Base-by-base conservation (phyloP, 1,140 invertebrate genomes). In the Gryllus bimaculatus region DNA sequence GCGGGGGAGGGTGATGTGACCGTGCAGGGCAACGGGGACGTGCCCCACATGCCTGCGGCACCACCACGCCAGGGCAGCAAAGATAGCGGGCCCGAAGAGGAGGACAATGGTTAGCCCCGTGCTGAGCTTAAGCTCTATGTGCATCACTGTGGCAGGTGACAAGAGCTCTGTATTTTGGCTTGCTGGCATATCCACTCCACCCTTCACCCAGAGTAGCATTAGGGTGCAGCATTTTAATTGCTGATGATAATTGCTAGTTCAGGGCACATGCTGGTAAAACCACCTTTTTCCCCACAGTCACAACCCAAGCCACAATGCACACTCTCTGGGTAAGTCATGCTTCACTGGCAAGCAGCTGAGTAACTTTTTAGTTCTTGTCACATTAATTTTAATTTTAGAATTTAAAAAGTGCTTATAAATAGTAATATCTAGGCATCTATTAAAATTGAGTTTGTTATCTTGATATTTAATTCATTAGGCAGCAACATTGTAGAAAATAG, bases 21-120 rank as follows among this genome's bases (percentile, higher is more conserved):
- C 74, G 84, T 78, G 81, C 84, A 79, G 39, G 89, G 89, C 81
- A 92, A 92, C 85, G 91, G 90, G 73, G 90, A 91, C 78, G 85
- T 89, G 82, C 84, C 86, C 18, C 88, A 87, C 80, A 85, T 88
- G 12, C 91, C 91, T 66, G 86, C 90, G 80, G 82, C 90, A 75
- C 88, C 90, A 81, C 86, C 90, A 18, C 87, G 89, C 81, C 92
- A 93, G 83, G 89, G 91, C 81, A 90, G 89, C 80, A 89, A 89
- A 82, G 90, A 91, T 47, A 90, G 88, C 79, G 86, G 85, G 10
- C 88, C 88, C 78, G 89, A 90, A 66, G 88, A 88, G 47, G 88
- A 89, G 47, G 88, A 87, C 81, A 84, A 86, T 83, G 85, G 86
- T 86, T 8, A 20, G 76, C 20, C 7, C n/a, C 74, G n/a, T n/a